These are phyloP conservation scores for Kryptolebias ocellatus DNA, from an alignment of 2,797 vertebrate genomes.

Conservation along the genomic window DNA sequence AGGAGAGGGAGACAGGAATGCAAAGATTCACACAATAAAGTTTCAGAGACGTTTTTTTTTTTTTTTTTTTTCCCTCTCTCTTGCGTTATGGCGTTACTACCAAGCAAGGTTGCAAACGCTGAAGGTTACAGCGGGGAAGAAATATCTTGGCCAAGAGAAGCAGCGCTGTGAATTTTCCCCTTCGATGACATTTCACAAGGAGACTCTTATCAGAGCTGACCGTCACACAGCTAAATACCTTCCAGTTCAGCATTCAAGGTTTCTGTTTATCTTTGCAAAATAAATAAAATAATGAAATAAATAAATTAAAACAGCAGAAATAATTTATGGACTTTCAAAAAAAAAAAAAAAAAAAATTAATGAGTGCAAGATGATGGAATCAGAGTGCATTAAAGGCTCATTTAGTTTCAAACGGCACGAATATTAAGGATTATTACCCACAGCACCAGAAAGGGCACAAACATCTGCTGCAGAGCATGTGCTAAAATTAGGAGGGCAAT, in stretches of 20 bases:
- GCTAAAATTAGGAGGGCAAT: conserved; percentile 68
- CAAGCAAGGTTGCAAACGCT: conserved; percentile 35
- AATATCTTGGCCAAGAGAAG: conserved; percentile 4
- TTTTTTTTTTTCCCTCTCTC: no score
- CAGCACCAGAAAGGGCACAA: conserved; percentile 69
- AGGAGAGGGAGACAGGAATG: conserved; percentile 33
- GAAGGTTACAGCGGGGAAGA: conserved; percentile 28
- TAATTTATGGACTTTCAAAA: conserved; percentile 72
- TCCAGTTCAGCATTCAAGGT: conserved; percentile 66
- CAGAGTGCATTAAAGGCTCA: conserved; percentile 83
- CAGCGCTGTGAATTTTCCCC: background rate
- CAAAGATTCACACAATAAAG: conserved; percentile 28
- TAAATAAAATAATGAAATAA: conserved; percentile 12
- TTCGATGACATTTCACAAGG: conserved; percentile 41
- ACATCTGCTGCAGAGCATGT: conserved; percentile 66
- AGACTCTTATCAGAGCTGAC: conserved; percentile 50
- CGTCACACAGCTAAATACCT: conserved; percentile 37
- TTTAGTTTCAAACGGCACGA: conserved; percentile 80
- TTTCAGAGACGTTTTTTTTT: conserved; percentile 25
- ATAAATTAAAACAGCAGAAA: conserved; percentile 34
- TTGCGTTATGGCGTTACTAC: conserved; percentile 16
- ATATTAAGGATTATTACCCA: conserved; percentile 81
- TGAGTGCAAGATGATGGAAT: conserved; percentile 74
- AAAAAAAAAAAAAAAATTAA: conserved; percentile 70
- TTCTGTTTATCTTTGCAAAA: conserved; percentile 65